Base-by-base conservation (phyloP, 2,113 vertebrate genomes). In the Glareola pratincola region DNA sequence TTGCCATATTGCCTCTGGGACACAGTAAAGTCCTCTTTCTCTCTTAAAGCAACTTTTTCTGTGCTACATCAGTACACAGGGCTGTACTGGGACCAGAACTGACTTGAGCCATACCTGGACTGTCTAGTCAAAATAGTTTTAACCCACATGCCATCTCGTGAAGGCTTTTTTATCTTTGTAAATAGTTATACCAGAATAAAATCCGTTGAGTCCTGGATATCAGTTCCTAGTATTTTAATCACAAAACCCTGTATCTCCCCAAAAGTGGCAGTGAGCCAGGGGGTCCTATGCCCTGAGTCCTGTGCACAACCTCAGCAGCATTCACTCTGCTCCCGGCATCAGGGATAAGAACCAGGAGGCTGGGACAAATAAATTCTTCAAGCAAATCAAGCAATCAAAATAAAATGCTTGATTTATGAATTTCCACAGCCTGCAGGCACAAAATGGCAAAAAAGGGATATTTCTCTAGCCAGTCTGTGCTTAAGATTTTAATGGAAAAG, bases 171-270 rank as follows among this genome's bases (percentile, higher is more conserved):
- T 66, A 4, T 53, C 15, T 74, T 12, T 60, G 15, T 63, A 26
- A 68, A n/a, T 47, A 78, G 29, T 37, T 56, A 64, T 12, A 34
- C 9, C 12, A n/a, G 22, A 54, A 63, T 76, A n/a, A 45, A 45
- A 68, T 41, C 19, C 15, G 56, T 45, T 7, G 11, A 63, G 3
- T 15, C 19, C 26, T 68, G 30, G 6, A 5, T 56, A 36, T 36
- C 9, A 24, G 12, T 45, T 82, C 17, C 53, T 29, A 57, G 21
- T 29, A 53, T 81, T 84, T 77, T n/a, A 75, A 85, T 72, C 69
- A 59, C 22, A 85, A 81, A 53, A 1, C 4, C 4, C 27, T 0
- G 0, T 47, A 14, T 68, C 7, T 71, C 32, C 29, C n/a, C 17
- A 22, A n/a, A 63, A 63, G 13, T 37, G 37, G 27, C 2, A 14